Base-by-base conservation (phyloP, 2,113 vertebrate species). In the Dasyornis broadbenti region DNA sequence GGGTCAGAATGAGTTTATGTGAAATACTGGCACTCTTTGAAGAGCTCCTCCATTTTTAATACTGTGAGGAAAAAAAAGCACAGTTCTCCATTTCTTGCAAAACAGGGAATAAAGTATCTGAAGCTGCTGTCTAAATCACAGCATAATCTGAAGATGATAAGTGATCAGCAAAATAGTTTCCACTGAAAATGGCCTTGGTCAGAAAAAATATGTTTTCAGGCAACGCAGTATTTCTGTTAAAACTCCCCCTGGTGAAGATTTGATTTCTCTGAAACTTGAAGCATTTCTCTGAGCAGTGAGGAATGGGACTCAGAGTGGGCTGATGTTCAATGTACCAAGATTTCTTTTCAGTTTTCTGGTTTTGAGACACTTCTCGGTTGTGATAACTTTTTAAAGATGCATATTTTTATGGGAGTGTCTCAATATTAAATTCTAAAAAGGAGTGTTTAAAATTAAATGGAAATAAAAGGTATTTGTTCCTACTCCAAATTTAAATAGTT, bases 331-430 rank as follows among this genome's bases (percentile, higher is more conserved):
- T 30, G 16, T 27, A 21, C 64, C 4, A 40, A 35, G 40, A 39
- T 80, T 77, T 56, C 30, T 49, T 73, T 53, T 45, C 40, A 26
- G 28, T 91, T 86, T 91, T 63, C 68, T 69, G 64, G 8, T 33
- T 77, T 91, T 86, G 54, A 77, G 59, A 76, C 27, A 5, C 22
- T 57, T 92, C 12, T 68, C 70, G 76, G 44, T 30, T 78, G 27
- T 75, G 61, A 11, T 56, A 92, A 68, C 18, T 10, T 82, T 53
- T 39, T 39, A 9, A 78, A 78, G 54, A 61, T 57, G 42, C 37
- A 33, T 6, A n/a, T n/a, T n/a, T n/a, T n/a, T n/a, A 33, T 0
- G 2, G 31, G 19, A 3, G 4, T n/a, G 8, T 76, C 27, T 39
- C 16, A 11, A 3, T 66, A n/a, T 39, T 66, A 35, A 50, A 59